These are phyloP conservation scores for Nomada lathburiana DNA, from an alignment of 2,888 invertebrate genomes.

Conservation along the genomic window DNA sequence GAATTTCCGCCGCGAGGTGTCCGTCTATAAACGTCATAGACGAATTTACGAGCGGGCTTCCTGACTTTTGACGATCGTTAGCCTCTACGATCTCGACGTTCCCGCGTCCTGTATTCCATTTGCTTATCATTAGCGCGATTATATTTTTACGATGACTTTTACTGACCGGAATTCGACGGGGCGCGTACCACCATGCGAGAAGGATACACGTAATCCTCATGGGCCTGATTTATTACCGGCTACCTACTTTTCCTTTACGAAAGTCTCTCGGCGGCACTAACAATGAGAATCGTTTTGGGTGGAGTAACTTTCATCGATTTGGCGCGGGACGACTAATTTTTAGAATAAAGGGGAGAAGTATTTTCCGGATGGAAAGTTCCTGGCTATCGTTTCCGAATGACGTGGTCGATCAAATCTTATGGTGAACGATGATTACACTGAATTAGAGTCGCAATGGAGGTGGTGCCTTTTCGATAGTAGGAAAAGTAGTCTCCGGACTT, in stretches of 20 bases:
- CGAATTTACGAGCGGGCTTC: conserved; percentile 82
- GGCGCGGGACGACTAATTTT: no score
- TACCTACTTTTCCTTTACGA: conserved; percentile 44
- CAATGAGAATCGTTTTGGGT: conserved; percentile 5
- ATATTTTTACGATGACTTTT: conserved; percentile 68
- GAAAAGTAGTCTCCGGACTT: conserved; percentile 54
- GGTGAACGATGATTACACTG: not conserved
- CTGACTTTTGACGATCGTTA: conserved; percentile 78
- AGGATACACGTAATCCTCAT: conserved; percentile 13
- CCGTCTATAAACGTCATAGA: conserved; percentile 81
- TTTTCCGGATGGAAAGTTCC: not conserved
- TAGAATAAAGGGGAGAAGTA: not conserved
- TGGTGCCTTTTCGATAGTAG: conserved; percentile 22
- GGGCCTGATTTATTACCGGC: conserved; percentile 51
- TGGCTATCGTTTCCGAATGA: not conserved
- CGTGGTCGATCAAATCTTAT: not conserved
- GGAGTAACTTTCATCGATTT: not conserved
- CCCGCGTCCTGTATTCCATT: conserved; percentile 63
- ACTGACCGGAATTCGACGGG: conserved; percentile 49
- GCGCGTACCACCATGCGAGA: not conserved
- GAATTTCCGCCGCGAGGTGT: conserved; percentile 76
- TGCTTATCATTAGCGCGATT: conserved; percentile 70
- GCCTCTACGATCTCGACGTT: conserved; percentile 50
- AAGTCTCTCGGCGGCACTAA: not conserved
- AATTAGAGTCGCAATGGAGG: conserved; percentile 31